Evolutionary conservation across 2,113 vertebrate species (phyloP).

Genomic region (Corythaeola cristata): DNA sequence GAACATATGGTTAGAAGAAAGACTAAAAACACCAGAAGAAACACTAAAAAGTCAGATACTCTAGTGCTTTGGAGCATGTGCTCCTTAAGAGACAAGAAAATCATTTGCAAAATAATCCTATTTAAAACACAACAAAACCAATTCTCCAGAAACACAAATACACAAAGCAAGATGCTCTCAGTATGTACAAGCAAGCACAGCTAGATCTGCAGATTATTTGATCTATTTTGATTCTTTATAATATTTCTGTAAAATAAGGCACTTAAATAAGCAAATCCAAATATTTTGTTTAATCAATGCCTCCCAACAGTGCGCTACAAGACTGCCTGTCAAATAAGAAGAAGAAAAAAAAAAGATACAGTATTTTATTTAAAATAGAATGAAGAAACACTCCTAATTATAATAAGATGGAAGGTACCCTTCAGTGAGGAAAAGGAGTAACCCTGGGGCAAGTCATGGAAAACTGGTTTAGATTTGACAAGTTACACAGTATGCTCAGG

Average conservation of each 20-base stretch:
- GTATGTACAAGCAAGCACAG: background rate
- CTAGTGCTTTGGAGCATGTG: background rate
- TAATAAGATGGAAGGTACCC: background rate
- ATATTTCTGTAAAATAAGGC: background rate
- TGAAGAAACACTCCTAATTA: background rate
- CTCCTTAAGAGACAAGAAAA: background rate
- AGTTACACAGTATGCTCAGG: background rate
- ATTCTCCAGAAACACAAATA: background rate
- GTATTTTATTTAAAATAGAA: background rate
- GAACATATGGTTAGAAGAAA: background rate
- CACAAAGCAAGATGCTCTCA: background rate
- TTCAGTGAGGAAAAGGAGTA: background rate
- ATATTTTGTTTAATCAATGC: background rate
- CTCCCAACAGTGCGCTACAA: background rate
- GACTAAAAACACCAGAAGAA: background rate
- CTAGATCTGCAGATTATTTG: background rate
- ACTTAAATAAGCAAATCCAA: slow-evolving; percentile 1
- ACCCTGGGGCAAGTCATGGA: slow-evolving; percentile 11
- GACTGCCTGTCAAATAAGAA: background rate
- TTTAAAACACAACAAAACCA: background rate
- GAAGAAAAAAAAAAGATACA: background rate
- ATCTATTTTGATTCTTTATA: background rate
- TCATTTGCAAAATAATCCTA: background rate
- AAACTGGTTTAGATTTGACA: background rate
- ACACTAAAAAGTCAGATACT: background rate